Evolutionary conservation across 2,797 vertebrate genomes (phyloP), one percentile per base, ranked within the genome.

Genomic region (Gymnothorax javanicus): DNA sequence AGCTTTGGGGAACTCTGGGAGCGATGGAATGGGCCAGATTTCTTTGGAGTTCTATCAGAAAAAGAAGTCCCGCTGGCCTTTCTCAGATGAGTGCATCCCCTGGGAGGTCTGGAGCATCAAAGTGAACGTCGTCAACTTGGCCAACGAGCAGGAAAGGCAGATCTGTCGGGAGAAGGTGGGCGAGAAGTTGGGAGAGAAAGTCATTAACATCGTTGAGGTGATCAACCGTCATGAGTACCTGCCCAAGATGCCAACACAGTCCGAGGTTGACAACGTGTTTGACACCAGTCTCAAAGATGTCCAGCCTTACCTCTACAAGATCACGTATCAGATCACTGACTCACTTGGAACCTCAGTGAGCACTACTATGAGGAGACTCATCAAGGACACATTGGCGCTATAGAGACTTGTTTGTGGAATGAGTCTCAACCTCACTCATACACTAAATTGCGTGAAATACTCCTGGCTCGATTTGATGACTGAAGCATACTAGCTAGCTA

Each of bases 91-190:
- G 92, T 99, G 98, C 87, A 99, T 99, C 88, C 99, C 97, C 0
- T 99, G 99, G 98, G 99, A 99, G 88, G 97, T 99, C 83, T 99
- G 99, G 99, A 98, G 97, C 79, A 97, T 99, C 92, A 99, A 99
- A 93, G 98, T 99, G 86, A 99, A 99, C 0, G 97, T 99, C n/a
- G 98, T 99, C 62, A 97, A 97, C 93, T 92, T 99, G 92, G 98
- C 98, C 11, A 99, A 97, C 0, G 99, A 99, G 94, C 98, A 99
- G 93, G 99, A 99, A 94, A 93, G 98, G 62, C 98, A 99, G 95
- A 99, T 99, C 93, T 99, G 98, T 93, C 94, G 98, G 7, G 98
- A 99, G 94, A 99, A 99, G 91, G 99, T 99, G 89, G 98, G 98
- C 0, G 99, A 99, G 94, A 99, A 99, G 93, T 97, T 99, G 43